Conservation (phyloP, 2,113 vertebrate species). For the Heterotis niloticus region DNA sequence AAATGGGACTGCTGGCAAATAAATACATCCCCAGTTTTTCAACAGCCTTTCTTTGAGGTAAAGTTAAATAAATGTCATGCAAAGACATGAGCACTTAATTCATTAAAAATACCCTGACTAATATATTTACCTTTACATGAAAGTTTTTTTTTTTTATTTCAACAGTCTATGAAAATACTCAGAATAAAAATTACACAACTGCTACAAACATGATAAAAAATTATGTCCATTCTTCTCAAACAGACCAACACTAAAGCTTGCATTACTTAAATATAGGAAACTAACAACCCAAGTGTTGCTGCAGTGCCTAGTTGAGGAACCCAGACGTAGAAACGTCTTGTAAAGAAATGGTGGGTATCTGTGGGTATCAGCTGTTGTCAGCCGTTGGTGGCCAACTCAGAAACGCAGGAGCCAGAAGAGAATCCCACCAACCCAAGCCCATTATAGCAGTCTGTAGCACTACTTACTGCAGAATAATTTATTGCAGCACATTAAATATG, state of each 20-base stretch:
- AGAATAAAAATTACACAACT: background rate
- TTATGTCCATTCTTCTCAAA: no score
- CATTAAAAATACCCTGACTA: background rate
- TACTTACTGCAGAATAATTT: conserved; percentile 13
- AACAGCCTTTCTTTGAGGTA: background rate
- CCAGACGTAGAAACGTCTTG: background rate
- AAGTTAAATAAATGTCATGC: background rate
- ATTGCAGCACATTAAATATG: conserved; percentile 25
- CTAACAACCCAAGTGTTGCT: background rate
- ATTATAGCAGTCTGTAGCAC: background rate
- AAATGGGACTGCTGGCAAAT: background rate
- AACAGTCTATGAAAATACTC: background rate
- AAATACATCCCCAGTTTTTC: background rate
- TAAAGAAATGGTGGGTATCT: no score
- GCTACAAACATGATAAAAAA: no score
- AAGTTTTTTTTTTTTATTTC: background rate
- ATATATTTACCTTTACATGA: background rate
- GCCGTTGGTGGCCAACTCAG: background rate
- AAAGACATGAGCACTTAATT: background rate
- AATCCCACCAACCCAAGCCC: background rate
- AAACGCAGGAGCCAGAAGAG: background rate
- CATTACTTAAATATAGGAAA: no score
- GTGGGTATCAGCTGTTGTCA: no score
- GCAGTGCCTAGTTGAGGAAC: background rate
- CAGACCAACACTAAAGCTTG: no score